These are phyloP conservation scores for Agrochola circellaris DNA, from an alignment of 2,888 invertebrate genomes.

Conservation along the genomic window DNA sequence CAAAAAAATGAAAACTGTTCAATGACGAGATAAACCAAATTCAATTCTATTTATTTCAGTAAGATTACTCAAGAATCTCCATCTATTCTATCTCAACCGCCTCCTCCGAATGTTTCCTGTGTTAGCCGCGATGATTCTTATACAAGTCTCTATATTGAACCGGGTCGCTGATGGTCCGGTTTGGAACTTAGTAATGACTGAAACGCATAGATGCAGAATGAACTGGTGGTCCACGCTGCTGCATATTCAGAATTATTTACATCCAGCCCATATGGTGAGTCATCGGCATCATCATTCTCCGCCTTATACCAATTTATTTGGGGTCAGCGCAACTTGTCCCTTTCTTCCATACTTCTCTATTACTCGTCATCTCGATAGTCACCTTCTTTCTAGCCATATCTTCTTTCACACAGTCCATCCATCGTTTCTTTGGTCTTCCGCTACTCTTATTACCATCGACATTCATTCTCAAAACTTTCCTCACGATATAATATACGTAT, in stretches of 20 bases:
- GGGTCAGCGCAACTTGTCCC: too few relatives aligned
- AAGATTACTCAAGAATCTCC: slow-evolving; percentile 77
- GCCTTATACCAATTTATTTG: too few relatives aligned
- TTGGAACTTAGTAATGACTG: slow-evolving; percentile 68
- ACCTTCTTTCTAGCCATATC: too few relatives aligned
- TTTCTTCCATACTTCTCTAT: too few relatives aligned
- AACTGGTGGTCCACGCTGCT: slow-evolving; percentile 82
- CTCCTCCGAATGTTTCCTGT: slow-evolving; percentile 81
- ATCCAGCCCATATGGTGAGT: slow-evolving; percentile 71
- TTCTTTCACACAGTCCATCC: too few relatives aligned
- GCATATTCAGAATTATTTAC: slow-evolving; percentile 80
- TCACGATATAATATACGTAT: too few relatives aligned
- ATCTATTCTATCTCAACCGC: slow-evolving; percentile 81
- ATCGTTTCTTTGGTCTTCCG: too few relatives aligned
- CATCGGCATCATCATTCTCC: too few relatives aligned
- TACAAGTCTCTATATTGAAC: slow-evolving; percentile 78
- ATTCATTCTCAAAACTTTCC: too few relatives aligned
- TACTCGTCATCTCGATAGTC: too few relatives aligned
- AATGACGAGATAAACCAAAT: not conserved
- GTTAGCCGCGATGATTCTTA: slow-evolving; percentile 74
- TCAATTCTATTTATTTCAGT: slow-evolving; percentile 71
- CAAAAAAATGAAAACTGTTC: not conserved
- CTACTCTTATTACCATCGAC: too few relatives aligned
- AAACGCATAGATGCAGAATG: slow-evolving; percentile 73
- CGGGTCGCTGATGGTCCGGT: slow-evolving; percentile 78